Evolutionary conservation across 2,797 vertebrate species (phyloP), one percentile per base, ranked within the genome.

Genomic region (Pampus argenteus): DNA sequence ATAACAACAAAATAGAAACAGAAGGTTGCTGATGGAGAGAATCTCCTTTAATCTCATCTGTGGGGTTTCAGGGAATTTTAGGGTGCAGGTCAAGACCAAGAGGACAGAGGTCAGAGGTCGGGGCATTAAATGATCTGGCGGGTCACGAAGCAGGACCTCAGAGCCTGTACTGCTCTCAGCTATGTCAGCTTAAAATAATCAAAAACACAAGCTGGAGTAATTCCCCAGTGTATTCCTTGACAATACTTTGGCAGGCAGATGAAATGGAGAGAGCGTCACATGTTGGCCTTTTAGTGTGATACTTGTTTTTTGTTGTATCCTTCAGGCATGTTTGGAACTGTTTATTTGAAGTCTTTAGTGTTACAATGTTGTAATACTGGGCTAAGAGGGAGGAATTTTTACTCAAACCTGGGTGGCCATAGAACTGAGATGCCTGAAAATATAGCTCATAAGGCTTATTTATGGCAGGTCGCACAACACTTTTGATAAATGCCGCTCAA

Each of bases 1-100:
- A 79, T 31, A 71, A 57, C 54, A 81, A 49, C 70, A 72, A 81
- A 86, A 81, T 48, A 67, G 67, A 86, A 79, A 51, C 79, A 88
- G 84, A 76, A 76, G 78, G 78, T 66, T 71, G 23, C 36, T 31
- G 84, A 57, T 4, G 17, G 54, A 76, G 65, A 79, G 73, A 84
- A 81, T 75, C 59, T 74, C 61, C 76, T 83, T 84, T 66, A 67
- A 92, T 77, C 64, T 80, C 6, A 5, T 60, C 51, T 40, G 25
- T 62, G 56, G 40, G 11, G 58, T 71, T 75, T 60, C 45, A 1
- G 50, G 74, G 59, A 74, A 71, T 50, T 45, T 79, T 28, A 48
- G 49, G 65, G 49, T 48, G 36, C 38, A 50, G 63, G 76, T 82
- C 82, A 71, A 34, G 57, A 62, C 66, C 25, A 44, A 40, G 50